phyloP scores from a whole-genome alignment of 2,113 vertebrate species.

The Peromyscus maniculatus region DNA sequence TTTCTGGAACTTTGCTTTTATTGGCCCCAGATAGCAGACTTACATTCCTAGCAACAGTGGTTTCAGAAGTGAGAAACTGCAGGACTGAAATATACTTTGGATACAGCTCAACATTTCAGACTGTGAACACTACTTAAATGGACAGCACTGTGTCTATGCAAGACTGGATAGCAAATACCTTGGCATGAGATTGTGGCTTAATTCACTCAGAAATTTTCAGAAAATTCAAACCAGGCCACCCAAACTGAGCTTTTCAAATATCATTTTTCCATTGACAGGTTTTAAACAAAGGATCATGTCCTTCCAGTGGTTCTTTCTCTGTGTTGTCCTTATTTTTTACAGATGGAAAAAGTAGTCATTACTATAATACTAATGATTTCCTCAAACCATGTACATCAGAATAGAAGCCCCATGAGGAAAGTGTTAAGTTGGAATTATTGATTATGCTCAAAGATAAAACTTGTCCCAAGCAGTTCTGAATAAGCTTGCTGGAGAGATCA shows the following conservation, averaged over 20 bases:
- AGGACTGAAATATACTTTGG: constrained; percentile 61
- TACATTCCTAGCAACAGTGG: neutral
- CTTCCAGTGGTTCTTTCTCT: neutral
- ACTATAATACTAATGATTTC: constrained; percentile 17
- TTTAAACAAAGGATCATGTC: constrained; percentile 40
- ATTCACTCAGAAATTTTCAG: constrained; percentile 6
- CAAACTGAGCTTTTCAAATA: constrained; percentile 31
- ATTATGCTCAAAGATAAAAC: constrained; percentile 58
- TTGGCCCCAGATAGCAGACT: constrained; percentile 26
- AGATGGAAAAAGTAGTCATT: constrained; percentile 8
- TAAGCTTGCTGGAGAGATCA: constrained; percentile 14
- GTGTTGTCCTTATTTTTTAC: constrained; percentile 39
- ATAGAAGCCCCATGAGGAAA: constrained; percentile 2
- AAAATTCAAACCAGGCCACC: neutral
- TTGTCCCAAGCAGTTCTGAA: constrained; percentile 37
- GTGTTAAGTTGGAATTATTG: constrained; percentile 21
- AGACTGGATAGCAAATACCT: neutral
- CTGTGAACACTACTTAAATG: constrained; percentile 25
- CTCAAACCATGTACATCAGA: neutral
- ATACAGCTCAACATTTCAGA: constrained; percentile 32
- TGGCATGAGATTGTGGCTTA: neutral
- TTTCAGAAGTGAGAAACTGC: constrained; percentile 24
- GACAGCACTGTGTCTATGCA: neutral
- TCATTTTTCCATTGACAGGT: neutral
- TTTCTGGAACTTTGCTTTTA: constrained; percentile 15